phyloP scores from a whole-genome alignment of 2,888 invertebrate species.

The Zonitis immaculata region DNA sequence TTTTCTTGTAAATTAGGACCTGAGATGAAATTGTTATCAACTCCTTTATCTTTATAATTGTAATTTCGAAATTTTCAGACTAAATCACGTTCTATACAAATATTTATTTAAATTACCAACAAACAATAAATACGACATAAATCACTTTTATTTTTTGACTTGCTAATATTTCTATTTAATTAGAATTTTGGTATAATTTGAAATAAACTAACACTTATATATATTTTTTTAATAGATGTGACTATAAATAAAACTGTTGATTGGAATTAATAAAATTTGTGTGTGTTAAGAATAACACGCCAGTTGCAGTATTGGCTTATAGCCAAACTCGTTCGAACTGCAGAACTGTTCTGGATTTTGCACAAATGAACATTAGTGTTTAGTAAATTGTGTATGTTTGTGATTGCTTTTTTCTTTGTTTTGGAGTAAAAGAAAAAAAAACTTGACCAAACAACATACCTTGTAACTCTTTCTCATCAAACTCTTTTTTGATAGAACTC shows the following conservation, averaged over 20 bases:
- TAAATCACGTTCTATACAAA: no score
- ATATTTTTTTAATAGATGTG: constrained; percentile 1
- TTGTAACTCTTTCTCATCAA: constrained; percentile 36
- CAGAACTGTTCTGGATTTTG: constrained; percentile 6
- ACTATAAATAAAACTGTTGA: constrained; percentile 17
- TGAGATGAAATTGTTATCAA: no score
- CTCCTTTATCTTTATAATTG: no score
- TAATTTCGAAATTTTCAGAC: no score
- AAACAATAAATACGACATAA: no score
- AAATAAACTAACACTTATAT: neutral
- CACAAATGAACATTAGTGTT: constrained; percentile 4
- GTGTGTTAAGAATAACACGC: constrained; percentile 13
- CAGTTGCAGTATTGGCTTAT: constrained; percentile 12
- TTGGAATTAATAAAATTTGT: constrained; percentile 19
- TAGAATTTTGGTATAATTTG: no score
- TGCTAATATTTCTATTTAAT: no score
- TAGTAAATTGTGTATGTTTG: constrained; percentile 1
- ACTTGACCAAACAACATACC: constrained; percentile 24
- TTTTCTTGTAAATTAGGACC: no score
- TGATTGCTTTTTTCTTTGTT: constrained; percentile 4
- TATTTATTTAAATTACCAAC: no score
- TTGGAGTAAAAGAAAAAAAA: no score
- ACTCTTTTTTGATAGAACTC: constrained; percentile 39
- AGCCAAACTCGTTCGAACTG: constrained; percentile 9
- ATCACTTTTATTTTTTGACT: no score